phyloP scores from a whole-genome alignment of 2,797 vertebrate species.

The Pseudochromis fuscus region DNA sequence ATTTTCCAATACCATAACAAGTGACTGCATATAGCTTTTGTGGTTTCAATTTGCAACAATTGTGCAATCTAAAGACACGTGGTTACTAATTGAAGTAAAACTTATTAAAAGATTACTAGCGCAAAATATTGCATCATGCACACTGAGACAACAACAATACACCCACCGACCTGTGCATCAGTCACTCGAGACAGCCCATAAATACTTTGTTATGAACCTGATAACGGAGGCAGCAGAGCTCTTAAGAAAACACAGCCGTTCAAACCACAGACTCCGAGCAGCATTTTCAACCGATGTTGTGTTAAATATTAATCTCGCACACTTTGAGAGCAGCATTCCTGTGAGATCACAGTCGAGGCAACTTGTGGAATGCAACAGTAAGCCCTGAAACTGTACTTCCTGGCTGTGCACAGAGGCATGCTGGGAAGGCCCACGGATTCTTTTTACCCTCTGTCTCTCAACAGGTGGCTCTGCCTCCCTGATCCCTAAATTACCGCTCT shows the following conservation, averaged over 20 bases:
- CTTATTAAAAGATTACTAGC: background rate
- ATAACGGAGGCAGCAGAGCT: constrained; percentile 71
- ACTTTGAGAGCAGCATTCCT: constrained; percentile 78
- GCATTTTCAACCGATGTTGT: constrained; percentile 64
- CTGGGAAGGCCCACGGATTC: constrained; percentile 73
- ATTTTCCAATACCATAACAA: background rate
- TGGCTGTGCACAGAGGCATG: constrained; percentile 69
- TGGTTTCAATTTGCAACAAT: background rate
- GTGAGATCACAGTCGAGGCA: constrained; percentile 71
- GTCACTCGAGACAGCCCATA: constrained; percentile 73
- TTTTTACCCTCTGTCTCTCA: constrained; percentile 76
- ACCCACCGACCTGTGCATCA: constrained; percentile 73
- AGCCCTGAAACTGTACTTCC: constrained; percentile 80
- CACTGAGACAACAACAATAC: constrained; percentile 41
- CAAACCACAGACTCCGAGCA: constrained; percentile 56
- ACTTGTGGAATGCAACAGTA: constrained; percentile 75
- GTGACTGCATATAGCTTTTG: background rate
- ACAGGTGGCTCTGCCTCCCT: constrained; percentile 77
- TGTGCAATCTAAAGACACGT: background rate
- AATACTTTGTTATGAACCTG: constrained; percentile 75
- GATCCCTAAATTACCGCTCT: constrained; percentile 82
- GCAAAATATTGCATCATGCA: background rate
- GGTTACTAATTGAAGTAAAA: background rate
- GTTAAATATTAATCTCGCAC: constrained; percentile 84
- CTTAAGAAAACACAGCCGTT: constrained; percentile 71